These are phyloP conservation scores for Synodontis membranacea DNA, from an alignment of 2,113 vertebrate genomes.

Conservation along the genomic window DNA sequence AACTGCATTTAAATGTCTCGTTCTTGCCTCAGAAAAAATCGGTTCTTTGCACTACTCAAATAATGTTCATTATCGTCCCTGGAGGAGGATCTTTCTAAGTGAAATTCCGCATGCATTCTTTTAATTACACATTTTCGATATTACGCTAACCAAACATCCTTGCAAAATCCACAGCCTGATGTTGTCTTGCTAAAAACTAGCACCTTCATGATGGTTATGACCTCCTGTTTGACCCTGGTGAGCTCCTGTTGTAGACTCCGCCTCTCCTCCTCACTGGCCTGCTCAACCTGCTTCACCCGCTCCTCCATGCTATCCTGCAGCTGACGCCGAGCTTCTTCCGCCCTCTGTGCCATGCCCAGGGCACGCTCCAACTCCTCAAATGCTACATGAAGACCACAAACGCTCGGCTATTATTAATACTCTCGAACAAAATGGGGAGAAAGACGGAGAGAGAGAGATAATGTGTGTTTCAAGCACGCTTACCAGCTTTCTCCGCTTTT, in stretches of 20 bases:
- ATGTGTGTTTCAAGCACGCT: conserved; percentile 49
- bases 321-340: conserved; percentile 86
- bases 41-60: neutral
- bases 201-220: conserved; percentile 89
- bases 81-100: neutral
- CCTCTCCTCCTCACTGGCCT: conserved; percentile 84
- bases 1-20: neutral
- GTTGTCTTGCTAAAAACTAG: conserved; percentile 43
- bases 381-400: conserved; percentile 66
- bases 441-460: neutral
- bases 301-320: conserved; percentile 88
- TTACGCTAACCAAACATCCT: neutral
- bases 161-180: neutral
- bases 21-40: neutral
- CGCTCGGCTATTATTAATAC: neutral
- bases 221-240: conserved; percentile 87
- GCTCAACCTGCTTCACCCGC: conserved; percentile 83
- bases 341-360: conserved; percentile 82
- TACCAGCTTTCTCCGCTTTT: conserved; percentile 92
- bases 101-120: neutral
- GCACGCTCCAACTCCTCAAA: conserved; percentile 95
- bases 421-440: neutral
- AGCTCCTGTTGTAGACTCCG: conserved; percentile 85
- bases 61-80: neutral
- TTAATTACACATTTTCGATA: neutral